Percentiles rank a stretch among this genome's conserved stretches.
Conservation (phyloP, 1,140 invertebrate species). For the Scaptomyza graminum region DNA sequence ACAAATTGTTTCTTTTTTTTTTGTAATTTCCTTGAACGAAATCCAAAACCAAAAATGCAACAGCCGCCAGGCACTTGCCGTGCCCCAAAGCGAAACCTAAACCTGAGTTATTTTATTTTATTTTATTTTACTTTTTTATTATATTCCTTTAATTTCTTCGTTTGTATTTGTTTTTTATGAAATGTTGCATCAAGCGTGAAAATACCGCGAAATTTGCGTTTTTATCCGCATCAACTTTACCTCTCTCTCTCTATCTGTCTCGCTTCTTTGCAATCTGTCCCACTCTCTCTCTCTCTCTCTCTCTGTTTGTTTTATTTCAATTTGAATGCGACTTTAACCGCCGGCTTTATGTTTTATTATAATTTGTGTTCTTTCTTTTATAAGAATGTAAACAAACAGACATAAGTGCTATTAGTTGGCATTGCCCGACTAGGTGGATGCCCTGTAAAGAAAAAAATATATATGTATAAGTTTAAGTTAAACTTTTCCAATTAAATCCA, state of each 20-base stretch:
- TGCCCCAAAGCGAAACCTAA: conserved; percentile 4
- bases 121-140: neutral
- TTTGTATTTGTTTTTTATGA: neutral
- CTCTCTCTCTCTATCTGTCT: neutral
- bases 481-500: no score
- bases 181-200: conserved; percentile 72
- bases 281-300: neutral
- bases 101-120: conserved; percentile 12
- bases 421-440: neutral
- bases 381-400: conserved; percentile 30
- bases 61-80: conserved; percentile 38
- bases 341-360: conserved; percentile 8
- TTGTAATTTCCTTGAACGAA: conserved; percentile 66
- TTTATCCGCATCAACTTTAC: conserved; percentile 21
- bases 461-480: no score
- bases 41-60: conserved; percentile 65
- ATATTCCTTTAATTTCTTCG: neutral
- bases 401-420: neutral
- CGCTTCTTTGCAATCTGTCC: neutral
- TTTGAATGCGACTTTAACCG: conserved; percentile 11
- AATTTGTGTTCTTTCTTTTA: conserved; percentile 14
- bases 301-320: conserved; percentile 7
- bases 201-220: conserved; percentile 82
- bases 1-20: conserved; percentile 36
- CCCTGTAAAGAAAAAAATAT: neutral